A percentile compares a stretch with the other conserved stretches of the same genome.
These are phyloP conservation scores for Lipophrys pholis DNA, from an alignment of 2,113 vertebrate genomes.

Conservation along the genomic window DNA sequence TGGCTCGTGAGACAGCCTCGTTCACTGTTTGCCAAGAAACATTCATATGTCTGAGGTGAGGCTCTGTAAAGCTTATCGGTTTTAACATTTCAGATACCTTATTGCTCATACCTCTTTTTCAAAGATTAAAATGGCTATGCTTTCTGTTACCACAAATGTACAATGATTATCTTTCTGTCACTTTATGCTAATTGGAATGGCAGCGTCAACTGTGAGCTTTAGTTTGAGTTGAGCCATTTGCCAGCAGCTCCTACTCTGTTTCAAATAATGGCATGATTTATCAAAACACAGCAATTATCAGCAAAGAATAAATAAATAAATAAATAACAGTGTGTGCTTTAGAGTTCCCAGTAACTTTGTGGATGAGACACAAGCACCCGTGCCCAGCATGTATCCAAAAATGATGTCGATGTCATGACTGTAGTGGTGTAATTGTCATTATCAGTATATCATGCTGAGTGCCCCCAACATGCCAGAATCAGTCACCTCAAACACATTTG, in stretches of 20 bases:
- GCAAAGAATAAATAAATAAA: slow-evolving; percentile 8
- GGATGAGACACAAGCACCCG: neutral
- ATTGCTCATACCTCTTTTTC: neutral
- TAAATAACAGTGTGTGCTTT: slow-evolving; percentile 24
- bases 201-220: neutral
- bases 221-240: slow-evolving; percentile 26
- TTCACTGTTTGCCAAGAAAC: slow-evolving; percentile 7
- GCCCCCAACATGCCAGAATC: slow-evolving; percentile 31
- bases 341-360: slow-evolving; percentile 44
- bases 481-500: slow-evolving; percentile 47
- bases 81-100: neutral
- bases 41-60: neutral
- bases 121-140: too few relatives aligned
- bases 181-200: neutral
- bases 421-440: slow-evolving; percentile 50
- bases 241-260: slow-evolving; percentile 17
- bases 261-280: slow-evolving; percentile 45
- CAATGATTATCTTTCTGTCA: neutral
- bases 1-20: slow-evolving; percentile 12
- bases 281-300: slow-evolving; percentile 51
- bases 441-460: slow-evolving; percentile 32
- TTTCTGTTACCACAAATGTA: neutral
- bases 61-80: too few relatives aligned
- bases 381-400: slow-evolving; percentile 30
- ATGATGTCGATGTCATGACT: slow-evolving; percentile 30